These are phyloP conservation scores for Pogonophryne albipinna DNA, from an alignment of 2,797 vertebrate species.

Conservation along the genomic window DNA sequence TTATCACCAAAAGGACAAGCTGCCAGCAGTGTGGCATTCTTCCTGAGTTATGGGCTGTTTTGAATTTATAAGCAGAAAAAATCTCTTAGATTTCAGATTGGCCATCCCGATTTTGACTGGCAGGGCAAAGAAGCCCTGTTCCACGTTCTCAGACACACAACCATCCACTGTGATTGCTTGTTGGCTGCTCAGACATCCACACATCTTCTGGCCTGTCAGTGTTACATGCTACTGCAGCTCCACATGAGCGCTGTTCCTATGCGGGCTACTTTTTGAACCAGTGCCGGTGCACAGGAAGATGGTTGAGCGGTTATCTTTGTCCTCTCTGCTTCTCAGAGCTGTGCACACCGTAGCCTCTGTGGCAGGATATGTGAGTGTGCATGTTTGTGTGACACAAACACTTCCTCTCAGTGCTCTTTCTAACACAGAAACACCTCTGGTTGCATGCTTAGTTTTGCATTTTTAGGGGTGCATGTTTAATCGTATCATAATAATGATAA, in stretches of 20 bases:
- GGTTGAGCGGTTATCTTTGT: constrained; percentile 51
- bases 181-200: constrained; percentile 1
- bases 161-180: not conserved
- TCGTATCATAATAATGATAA: too few relatives aligned
- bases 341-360: constrained; percentile 25
- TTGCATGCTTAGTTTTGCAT: not conserved
- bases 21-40: constrained; percentile 18
- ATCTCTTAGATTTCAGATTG: constrained; percentile 27
- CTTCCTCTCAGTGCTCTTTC: constrained; percentile 55
- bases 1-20: constrained; percentile 23
- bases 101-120: constrained; percentile 9
- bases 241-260: not conserved
- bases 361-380: constrained; percentile 41
- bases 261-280: not conserved
- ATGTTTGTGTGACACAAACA: constrained; percentile 46
- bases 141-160: constrained; percentile 6
- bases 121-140: not conserved
- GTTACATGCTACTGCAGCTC: constrained; percentile 5
- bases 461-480: too few relatives aligned
- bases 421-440: constrained; percentile 35
- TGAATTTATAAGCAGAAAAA: constrained; percentile 29
- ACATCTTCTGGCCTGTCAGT: not conserved
- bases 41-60: constrained; percentile 31
- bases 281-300: constrained; percentile 52
- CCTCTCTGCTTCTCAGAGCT: constrained; percentile 31